Conservation (phyloP, 1,140 invertebrate genomes). For the Trichonephila inaurata region DNA sequence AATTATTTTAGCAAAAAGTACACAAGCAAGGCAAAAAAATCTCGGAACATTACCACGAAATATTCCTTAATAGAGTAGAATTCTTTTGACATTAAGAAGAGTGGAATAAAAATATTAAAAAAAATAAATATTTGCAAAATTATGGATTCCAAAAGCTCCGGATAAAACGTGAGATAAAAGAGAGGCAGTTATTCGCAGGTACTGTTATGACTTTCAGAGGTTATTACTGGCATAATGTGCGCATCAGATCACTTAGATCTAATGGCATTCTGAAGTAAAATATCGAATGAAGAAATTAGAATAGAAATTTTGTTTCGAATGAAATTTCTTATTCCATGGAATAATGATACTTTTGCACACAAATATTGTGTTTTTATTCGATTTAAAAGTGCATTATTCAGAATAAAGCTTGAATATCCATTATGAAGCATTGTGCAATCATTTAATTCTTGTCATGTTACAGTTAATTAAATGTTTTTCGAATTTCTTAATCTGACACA, state of each 20-base stretch:
- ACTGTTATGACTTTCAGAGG: conserved; percentile 42
- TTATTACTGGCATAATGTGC: conserved; percentile 20
- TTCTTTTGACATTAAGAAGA: conserved; percentile 2
- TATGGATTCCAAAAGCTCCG: not conserved
- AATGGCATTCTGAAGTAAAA: not conserved
- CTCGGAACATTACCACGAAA: not conserved
- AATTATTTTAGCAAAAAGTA: not conserved
- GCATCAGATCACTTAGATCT: not conserved
- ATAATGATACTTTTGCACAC: not conserved
- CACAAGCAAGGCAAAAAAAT: not conserved
- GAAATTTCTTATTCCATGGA: not conserved
- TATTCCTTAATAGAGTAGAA: not conserved
- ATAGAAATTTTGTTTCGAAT: not conserved
- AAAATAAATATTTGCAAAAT: conserved; percentile 18
- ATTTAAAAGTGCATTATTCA: not conserved
- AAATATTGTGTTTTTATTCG: not conserved
- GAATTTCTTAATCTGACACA: too few relatives aligned
- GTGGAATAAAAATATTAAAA: not conserved
- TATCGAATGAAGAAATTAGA: not conserved
- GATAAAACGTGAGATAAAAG: conserved; percentile 31
- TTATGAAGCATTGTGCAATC: too few relatives aligned
- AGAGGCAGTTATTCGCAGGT: conserved; percentile 23
- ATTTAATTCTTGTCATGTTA: too few relatives aligned
- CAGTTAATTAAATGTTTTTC: too few relatives aligned
- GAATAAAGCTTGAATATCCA: too few relatives aligned